Percentiles rank a stretch among this genome's conserved stretches.
phyloP scores from a whole-genome alignment of 2,113 vertebrate genomes.

The Halcyon malimbica region DNA sequence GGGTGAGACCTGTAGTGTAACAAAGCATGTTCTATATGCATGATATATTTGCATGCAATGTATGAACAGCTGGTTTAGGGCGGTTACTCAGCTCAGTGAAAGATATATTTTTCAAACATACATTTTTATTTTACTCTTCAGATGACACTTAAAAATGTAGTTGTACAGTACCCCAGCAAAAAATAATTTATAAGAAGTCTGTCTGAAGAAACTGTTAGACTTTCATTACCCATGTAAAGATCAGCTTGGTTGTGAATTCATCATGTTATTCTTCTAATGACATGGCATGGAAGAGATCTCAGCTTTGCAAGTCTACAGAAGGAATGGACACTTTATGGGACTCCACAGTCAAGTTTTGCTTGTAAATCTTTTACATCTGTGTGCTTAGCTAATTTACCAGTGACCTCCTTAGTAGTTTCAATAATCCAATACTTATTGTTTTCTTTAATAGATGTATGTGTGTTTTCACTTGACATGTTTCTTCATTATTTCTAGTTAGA shows the following conservation, averaged over 20 bases:
- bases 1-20: not conserved
- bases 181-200: not conserved
- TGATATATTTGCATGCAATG: fast-evolving
- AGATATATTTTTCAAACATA: not conserved
- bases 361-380: not conserved
- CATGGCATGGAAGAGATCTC: not conserved
- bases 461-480: not conserved
- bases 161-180: not conserved
- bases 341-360: not conserved
- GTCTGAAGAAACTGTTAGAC: not conserved
- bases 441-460: not conserved
- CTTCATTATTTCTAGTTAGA: not conserved
- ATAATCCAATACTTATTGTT: not conserved
- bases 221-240: fast-evolving
- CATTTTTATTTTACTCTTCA: not conserved
- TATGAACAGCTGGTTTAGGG: not conserved
- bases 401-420: not conserved
- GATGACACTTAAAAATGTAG: not conserved
- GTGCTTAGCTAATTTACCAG: not conserved
- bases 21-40: not conserved
- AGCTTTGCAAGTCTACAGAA: not conserved
- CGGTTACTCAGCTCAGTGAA: not conserved
- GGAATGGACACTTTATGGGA: not conserved
- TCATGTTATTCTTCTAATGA: not conserved
- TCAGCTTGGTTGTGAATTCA: not conserved